phyloP scores from a whole-genome alignment of 2,797 vertebrate species.

The Chiropotes sagulatus region DNA sequence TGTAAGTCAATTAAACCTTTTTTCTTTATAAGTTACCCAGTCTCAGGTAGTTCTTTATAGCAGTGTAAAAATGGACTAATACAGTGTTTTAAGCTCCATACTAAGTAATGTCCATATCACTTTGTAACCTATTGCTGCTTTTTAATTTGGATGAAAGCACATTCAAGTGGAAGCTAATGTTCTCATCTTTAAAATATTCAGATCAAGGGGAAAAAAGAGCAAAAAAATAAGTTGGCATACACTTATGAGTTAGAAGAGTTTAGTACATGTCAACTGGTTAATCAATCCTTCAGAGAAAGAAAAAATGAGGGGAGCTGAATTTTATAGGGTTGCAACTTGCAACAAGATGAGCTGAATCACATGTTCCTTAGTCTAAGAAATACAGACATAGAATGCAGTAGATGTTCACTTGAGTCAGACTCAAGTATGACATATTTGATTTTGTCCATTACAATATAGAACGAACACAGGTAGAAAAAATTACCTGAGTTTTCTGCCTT shows the following conservation, averaged over 20 bases:
- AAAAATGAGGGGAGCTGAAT: not conserved
- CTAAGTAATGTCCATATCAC: not conserved
- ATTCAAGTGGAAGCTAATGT: not conserved
- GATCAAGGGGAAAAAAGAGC: not conserved
- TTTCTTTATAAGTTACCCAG: too few relatives aligned
- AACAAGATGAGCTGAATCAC: not conserved
- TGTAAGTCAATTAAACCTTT: too few relatives aligned
- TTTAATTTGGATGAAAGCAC: not conserved
- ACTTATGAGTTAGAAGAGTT: not conserved
- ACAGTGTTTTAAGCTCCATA: not conserved
- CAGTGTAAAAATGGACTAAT: too few relatives aligned
- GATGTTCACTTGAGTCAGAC: not conserved
- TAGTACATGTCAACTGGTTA: not conserved
- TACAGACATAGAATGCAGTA: not conserved
- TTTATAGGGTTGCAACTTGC: not conserved
- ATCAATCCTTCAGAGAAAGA: not conserved
- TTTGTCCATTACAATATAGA: not conserved
- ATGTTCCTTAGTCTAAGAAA: not conserved
- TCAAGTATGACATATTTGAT: not conserved
- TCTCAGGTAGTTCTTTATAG: too few relatives aligned
- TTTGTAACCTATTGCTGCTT: not conserved
- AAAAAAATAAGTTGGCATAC: not conserved
- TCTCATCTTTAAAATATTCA: constrained; percentile 1
- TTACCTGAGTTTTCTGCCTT: not conserved
- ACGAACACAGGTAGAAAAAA: not conserved